Evolutionary conservation across 2,797 vertebrate species (phyloP), one percentile per base, ranked within the genome.

Genomic region (Streptopelia turtur): DNA sequence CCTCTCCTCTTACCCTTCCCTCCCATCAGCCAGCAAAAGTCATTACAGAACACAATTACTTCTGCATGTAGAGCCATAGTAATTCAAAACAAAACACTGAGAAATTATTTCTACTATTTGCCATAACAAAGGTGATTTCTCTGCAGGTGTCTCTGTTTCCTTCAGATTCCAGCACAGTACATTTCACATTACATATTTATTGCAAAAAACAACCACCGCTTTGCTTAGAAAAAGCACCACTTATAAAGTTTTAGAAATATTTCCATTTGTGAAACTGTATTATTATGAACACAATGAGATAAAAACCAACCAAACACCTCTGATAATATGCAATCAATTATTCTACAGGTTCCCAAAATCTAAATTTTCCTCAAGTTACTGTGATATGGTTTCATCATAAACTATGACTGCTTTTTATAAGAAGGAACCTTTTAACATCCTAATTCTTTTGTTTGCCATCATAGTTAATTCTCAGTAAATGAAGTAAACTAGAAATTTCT

Each of bases 131-230:
- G 89, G 71, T 87, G 82, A 75, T 74, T 84, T 86, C 76, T 84
- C 80, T 49, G 79, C 24, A 1, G 33, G 87, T 41, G 28, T 87
- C 91, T 87, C 78, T 21, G 13, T 56, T 87, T 79, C 70, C 71
- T 93, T 90, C 23, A 4, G 41, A 79, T 90, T 81, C 85, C 83
- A 87, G 82, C 88, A 86, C 93, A 94, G 79, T 91, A 94, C 60
- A 93, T 95, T 96, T 93, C 91, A 93, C 75, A 93, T 75, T 60
- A 77, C 35, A 16, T 64, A 84, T 78, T 91, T 83, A 87, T 82
- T 71, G 45, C 45, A 52, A 95, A 92, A 39, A 82, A 66, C 16
- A 66, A 74, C 53, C 45, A 30, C 9, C 37, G 28, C 45, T 93
- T 81, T 64, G 64, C 55, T 74, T 83, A 60, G 41, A 66, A 80